Conservation (phyloP, 2,113 vertebrate genomes). For the Chaetops frenatus region DNA sequence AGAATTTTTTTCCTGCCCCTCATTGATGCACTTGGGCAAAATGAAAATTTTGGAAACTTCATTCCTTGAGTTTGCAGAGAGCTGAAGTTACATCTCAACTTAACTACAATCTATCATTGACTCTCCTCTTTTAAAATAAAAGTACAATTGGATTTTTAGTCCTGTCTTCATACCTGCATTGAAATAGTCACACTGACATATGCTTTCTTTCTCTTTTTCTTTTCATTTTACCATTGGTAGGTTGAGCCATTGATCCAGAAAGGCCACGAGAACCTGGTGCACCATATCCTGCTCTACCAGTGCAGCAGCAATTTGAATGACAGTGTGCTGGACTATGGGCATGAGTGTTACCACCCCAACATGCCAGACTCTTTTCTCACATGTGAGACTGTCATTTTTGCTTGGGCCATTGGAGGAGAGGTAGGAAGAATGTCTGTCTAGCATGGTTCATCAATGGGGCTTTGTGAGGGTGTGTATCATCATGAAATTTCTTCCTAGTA, state of each 20-base stretch:
- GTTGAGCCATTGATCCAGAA: slow-evolving; percentile 82
- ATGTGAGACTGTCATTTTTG: slow-evolving; percentile 83
- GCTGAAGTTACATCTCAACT: not conserved
- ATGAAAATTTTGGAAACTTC: not conserved
- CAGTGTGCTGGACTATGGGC: slow-evolving; percentile 72
- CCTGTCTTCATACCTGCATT: not conserved
- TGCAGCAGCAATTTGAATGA: slow-evolving; percentile 79
- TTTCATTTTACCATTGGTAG: slow-evolving; percentile 50
- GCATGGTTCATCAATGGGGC: not conserved
- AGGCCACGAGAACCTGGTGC: slow-evolving; percentile 81
- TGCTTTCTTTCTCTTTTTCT: not conserved
- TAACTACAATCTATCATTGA: not conserved
- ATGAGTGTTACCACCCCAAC: slow-evolving; percentile 87
- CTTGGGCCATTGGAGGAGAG: slow-evolving; percentile 89
- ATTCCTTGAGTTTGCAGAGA: not conserved
- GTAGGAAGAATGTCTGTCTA: slow-evolving; percentile 52
- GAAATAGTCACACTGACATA: not conserved
- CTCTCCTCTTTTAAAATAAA: not conserved
- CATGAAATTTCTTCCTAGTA: not conserved
- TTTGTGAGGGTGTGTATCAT: not conserved
- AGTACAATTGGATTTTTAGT: not conserved
- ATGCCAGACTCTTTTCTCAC: slow-evolving; percentile 85
- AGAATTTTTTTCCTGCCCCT: not conserved
- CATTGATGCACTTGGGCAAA: not conserved
- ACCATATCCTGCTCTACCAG: slow-evolving; percentile 86